Evolutionary conservation across 1,140 invertebrate genomes (phyloP), one percentile per base, ranked within the genome.

Genomic region (Sitobion miscanthi): DNA sequence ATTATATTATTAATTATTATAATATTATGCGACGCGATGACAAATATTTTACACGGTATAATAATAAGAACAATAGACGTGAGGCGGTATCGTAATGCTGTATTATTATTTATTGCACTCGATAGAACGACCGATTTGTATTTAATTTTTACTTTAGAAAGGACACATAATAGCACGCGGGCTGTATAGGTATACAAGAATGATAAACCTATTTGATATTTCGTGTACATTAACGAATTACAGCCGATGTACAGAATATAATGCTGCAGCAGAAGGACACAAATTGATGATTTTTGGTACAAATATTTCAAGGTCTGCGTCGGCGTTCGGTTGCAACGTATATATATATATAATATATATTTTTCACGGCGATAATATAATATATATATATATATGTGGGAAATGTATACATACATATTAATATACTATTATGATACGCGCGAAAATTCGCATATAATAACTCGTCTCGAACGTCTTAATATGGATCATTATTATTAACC

Each of bases 61-160:
- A 47, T 38, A 89, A 69, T n/a, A 90, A 62, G 54, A 62, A 69
- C 54, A 90, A 69, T 90, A 57, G 87, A 57, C n/a, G 5, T 23
- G 49, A 89, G 21, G 35, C 62, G 62, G 25, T n/a, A 69, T 90
- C 54, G 23, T n/a, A 69, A 90, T 11, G 25, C 23, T 25, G 38
- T 77, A 77, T 42, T 90, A 90, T 42, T 42, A 42, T 42, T 42
- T 42, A 42, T 62, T 90, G 52, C 54, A 69, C 38, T 69, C 62
- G 54, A 69, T 47, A 45, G 54, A 90, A 30, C 21, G 57, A 42
- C n/a, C 54, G 57, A 77, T 77, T 77, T 77, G n/a, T 77, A 69
- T n/a, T 69, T 69, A 69, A 69, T 69, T 69, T 69, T 69, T 30
- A 77, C 42, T 90, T 90, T 69, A 90, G 89, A 90, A 90, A 90